Evolutionary conservation across 2,888 invertebrate species (phyloP).

Genomic region (Eueremaeus valkanovi): DNA sequence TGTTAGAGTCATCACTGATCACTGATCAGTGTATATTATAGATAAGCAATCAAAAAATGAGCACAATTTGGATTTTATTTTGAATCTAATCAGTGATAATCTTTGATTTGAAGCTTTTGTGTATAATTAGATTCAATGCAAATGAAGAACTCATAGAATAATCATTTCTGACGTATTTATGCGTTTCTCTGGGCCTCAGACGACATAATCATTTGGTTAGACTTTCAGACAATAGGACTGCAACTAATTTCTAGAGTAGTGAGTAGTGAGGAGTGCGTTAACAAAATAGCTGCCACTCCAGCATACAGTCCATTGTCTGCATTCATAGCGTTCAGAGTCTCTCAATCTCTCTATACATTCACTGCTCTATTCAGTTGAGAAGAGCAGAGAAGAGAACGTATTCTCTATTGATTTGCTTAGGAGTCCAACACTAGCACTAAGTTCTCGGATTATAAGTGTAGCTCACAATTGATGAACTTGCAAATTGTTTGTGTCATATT

Average conservation of each 20-base stretch:
- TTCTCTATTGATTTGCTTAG: conserved; percentile 27
- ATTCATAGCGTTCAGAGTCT: background rate
- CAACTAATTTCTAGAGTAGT: background rate
- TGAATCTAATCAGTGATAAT: too few relatives aligned
- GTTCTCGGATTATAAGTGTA: conserved; percentile 18
- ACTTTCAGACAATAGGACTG: conserved; percentile 4
- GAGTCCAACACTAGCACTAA: background rate
- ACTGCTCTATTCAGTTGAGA: too few relatives aligned
- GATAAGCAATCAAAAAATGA: too few relatives aligned
- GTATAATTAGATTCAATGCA: too few relatives aligned
- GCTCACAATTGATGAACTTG: conserved; percentile 26
- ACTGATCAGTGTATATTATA: too few relatives aligned
- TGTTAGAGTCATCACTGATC: too few relatives aligned
- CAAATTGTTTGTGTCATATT: conserved; percentile 27
- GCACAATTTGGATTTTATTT: too few relatives aligned
- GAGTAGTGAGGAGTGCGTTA: background rate
- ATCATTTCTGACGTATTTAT: background rate
- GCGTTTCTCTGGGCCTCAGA: background rate
- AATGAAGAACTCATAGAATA: too few relatives aligned
- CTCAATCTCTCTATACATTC: background rate
- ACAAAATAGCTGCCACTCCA: conserved; percentile 16
- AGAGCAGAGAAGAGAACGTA: too few relatives aligned
- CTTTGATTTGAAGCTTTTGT: too few relatives aligned
- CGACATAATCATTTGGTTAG: conserved; percentile 24
- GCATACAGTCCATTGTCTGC: conserved; percentile 12